Percentiles rank a stretch among this genome's conserved stretches.
These are phyloP conservation scores for Oreotrochilus melanogaster DNA, from an alignment of 2,113 vertebrate species.

Conservation along the genomic window DNA sequence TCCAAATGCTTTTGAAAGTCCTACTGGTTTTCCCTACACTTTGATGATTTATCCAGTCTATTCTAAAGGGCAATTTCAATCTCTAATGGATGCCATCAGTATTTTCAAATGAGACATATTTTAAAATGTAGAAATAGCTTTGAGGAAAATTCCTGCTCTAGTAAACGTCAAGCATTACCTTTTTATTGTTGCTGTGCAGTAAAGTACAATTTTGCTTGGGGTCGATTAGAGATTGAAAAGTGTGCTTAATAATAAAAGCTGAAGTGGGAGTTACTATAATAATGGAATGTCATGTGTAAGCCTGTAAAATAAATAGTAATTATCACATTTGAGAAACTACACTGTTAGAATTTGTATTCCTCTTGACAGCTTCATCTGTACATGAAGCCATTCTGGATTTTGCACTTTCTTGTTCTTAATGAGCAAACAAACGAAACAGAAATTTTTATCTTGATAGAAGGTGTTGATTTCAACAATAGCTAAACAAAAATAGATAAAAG, in stretches of 20 bases:
- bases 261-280: constrained; percentile 76
- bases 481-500: constrained; percentile 42
- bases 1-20: constrained; percentile 27
- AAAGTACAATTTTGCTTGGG: constrained; percentile 77
- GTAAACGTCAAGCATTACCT: constrained; percentile 56
- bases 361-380: constrained; percentile 72
- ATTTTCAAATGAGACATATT: constrained; percentile 67
- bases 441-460: constrained; percentile 58
- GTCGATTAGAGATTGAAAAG: constrained; percentile 77
- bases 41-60: constrained; percentile 50
- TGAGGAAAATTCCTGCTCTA: constrained; percentile 74
- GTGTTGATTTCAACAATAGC: constrained; percentile 54
- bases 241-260: constrained; percentile 78
- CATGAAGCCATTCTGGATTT: constrained; percentile 42
- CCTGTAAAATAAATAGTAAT: constrained; percentile 82
- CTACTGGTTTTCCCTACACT: not conserved
- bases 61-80: constrained; percentile 49
- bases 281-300: constrained; percentile 72
- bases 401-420: constrained; percentile 61
- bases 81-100: constrained; percentile 58
- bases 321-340: constrained; percentile 77
- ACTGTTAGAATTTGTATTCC: constrained; percentile 53
- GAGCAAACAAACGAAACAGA: constrained; percentile 60
- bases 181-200: constrained; percentile 72
- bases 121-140: constrained; percentile 66